These are phyloP conservation scores for Lingula anatina DNA, from an alignment of 2,888 invertebrate genomes.

Conservation along the genomic window DNA sequence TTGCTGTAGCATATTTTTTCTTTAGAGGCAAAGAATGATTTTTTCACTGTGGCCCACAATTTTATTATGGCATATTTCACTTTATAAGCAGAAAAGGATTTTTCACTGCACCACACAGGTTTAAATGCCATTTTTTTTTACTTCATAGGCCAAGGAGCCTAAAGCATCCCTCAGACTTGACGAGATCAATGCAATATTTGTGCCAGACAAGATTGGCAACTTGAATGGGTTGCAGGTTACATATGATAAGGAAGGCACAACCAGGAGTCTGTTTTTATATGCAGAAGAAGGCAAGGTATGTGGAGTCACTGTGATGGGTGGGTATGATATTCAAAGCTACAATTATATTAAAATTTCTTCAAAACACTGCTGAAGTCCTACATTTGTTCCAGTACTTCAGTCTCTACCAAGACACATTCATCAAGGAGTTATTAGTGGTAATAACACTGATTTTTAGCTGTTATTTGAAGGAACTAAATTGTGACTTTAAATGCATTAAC, in stretches of 20 bases:
- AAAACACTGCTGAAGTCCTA: too few species aligned
- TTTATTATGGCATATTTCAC: neutral
- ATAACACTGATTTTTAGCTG: too few species aligned
- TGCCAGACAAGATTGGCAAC: constrained; percentile 74
- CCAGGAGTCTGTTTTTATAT: constrained; percentile 81
- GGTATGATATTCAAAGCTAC: too few species aligned
- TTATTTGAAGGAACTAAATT: too few species aligned
- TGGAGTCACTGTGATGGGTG: constrained; percentile 28
- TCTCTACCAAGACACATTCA: too few species aligned
- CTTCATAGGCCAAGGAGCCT: constrained; percentile 62
- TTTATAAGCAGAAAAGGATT: neutral
- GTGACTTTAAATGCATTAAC: too few species aligned
- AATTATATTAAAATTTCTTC: too few species aligned
- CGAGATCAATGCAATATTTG: constrained; percentile 78
- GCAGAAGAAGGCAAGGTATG: constrained; percentile 72
- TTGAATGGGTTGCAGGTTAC: constrained; percentile 79
- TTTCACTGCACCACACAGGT: neutral
- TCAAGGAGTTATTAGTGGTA: too few species aligned
- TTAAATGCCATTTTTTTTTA: constrained; percentile 5
- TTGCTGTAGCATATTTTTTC: too few species aligned
- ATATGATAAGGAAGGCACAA: constrained; percentile 78
- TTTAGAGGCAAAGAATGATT: too few species aligned
- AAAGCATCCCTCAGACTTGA: constrained; percentile 77
- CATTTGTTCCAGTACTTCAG: too few species aligned
- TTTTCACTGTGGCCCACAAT: neutral